Base-by-base conservation (phyloP, 1,140 invertebrate genomes). In the Theocolax elegans region DNA sequence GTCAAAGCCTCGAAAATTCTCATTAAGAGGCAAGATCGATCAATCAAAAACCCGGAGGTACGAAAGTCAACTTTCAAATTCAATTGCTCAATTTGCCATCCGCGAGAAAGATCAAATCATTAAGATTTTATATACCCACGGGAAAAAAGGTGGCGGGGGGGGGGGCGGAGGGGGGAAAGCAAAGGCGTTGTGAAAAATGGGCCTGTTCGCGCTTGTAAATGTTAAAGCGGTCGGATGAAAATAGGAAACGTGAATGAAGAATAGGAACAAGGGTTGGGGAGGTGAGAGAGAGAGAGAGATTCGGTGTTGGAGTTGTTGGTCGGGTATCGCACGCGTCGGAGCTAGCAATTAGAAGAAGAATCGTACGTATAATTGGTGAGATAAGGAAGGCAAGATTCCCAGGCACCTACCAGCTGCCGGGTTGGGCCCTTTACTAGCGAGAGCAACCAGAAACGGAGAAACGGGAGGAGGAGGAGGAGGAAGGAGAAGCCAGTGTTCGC, bases 331-430 rank as follows among this genome's bases (percentile, higher is more conserved):
- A n/a, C n/a, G n/a, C n/a, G n/a, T n/a, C n/a, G n/a, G n/a, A n/a
- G n/a, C n/a, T n/a, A 63, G 40, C 59, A 46, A 48, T 63, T 46
- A 63, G 59, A 63, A 29, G 27, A 31, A 63, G 44, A 46, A 48
- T 48, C 42, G 59, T 40, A 48, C 42, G 76, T 80, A 76, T 80
- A 80, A 80, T 80, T 80, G 77, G 74, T 74, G 73, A 76, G 77
- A 77, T 79, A 76, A 78, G 78, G 77, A 77, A 76, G 75, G 74
- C 73, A 77, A 75, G 73, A 78, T 81, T 80, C 79, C 79, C 79
- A 81, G 77, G 79, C 78, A 81, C 76, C 78, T 77, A 78, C 78
- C 79, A 79, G 76, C 79, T 79, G 79, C 79, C 71, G 74, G 67
- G 31, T 35, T 35, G 66, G 53, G 21, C 53, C 53, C 38, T 42